A percentile compares a stretch with the other conserved stretches of the same genome.
phyloP scores from a whole-genome alignment of 2,113 vertebrate species.

The Macheiramphus alcinus region DNA sequence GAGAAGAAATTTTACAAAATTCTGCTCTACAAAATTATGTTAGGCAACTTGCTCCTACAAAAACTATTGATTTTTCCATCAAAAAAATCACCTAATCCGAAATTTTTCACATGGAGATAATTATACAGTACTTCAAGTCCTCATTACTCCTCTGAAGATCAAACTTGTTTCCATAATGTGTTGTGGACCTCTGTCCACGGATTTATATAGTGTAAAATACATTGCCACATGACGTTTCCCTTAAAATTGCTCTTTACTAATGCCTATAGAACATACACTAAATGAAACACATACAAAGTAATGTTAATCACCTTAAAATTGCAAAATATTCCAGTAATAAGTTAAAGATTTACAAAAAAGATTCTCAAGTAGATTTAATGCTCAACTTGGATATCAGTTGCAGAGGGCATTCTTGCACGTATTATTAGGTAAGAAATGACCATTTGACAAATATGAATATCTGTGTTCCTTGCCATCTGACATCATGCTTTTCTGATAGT shows the following conservation, averaged over 20 bases:
- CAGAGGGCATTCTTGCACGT: not conserved
- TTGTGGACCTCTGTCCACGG: not conserved
- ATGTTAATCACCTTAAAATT: not conserved
- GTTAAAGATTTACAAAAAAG: not conserved
- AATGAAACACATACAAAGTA: not conserved
- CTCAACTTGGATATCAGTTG: not conserved
- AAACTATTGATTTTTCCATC: not conserved
- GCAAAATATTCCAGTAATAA: not conserved
- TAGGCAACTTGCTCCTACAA: not conserved
- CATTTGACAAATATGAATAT: not conserved
- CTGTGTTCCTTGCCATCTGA: not conserved
- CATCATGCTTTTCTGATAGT: not conserved
- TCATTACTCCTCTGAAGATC: not conserved
- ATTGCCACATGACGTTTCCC: not conserved
- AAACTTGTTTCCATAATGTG: not conserved
- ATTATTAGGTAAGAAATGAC: not conserved
- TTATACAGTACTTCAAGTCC: not conserved
- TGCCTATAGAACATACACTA: not conserved
- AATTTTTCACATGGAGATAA: not conserved
- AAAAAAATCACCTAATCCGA: not conserved
- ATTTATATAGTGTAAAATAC: not conserved
- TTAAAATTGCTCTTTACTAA: not conserved
- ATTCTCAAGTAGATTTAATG: not conserved
- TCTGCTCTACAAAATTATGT: not conserved
- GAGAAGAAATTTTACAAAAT: not conserved